A percentile compares a stretch with the other conserved stretches of the same genome.
Conservation (phyloP, 2,113 vertebrate genomes). For the Lophura nycthemera region DNA sequence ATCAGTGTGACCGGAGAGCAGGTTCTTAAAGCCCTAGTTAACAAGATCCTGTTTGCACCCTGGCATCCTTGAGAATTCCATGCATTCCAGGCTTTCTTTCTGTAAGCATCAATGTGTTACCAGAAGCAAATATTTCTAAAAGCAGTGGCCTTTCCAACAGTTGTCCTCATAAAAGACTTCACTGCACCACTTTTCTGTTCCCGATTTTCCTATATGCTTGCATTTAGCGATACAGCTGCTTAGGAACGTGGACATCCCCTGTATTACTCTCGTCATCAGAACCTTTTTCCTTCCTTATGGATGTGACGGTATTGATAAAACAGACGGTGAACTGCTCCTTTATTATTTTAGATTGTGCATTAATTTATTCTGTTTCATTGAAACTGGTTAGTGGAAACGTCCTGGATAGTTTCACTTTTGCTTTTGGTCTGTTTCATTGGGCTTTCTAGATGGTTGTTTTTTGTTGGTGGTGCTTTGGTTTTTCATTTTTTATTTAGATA, state of each 20-base stretch:
- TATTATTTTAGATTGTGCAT: neutral
- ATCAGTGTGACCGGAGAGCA: neutral
- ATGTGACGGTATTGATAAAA: slow-evolving; percentile 21
- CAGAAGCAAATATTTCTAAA: neutral
- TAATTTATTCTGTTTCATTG: slow-evolving; percentile 20
- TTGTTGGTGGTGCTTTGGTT: neutral
- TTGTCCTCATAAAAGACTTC: neutral
- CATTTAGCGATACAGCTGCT: neutral
- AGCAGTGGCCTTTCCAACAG: neutral
- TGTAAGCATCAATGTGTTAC: slow-evolving; percentile 14
- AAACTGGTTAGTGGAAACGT: neutral
- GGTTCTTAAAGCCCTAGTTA: slow-evolving; percentile 36
- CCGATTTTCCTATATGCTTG: neutral
- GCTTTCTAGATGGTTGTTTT: neutral
- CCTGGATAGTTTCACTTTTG: slow-evolving; percentile 29
- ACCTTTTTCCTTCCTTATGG: neutral
- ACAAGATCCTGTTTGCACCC: slow-evolving; percentile 17
- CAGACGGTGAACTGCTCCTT: neutral
- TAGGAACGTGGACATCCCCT: neutral
- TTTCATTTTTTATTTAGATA: neutral
- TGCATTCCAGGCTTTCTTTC: slow-evolving; percentile 33
- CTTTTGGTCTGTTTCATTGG: neutral
- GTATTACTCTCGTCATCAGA: neutral
- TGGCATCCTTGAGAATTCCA: slow-evolving; percentile 46
- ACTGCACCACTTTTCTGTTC: neutral